Evolutionary conservation across 2,797 vertebrate genomes (phyloP).

Genomic region (Eurystomus glaucurus): DNA sequence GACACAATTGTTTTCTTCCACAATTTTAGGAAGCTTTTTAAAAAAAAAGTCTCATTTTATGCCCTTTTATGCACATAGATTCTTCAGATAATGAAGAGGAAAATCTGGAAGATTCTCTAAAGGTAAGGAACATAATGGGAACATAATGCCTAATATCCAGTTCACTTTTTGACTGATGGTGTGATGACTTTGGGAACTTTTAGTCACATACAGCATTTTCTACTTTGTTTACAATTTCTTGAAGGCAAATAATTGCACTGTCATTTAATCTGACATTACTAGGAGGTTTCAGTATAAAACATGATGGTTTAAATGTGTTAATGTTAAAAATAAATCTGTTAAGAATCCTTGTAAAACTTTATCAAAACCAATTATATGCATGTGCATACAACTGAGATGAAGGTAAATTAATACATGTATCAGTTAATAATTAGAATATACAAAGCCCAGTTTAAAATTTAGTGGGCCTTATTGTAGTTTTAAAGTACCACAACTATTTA

Average conservation of each 20-base stretch:
- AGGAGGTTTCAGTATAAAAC: background rate
- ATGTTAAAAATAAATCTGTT: background rate
- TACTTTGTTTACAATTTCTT: background rate
- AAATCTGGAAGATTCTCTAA: constrained; percentile 29
- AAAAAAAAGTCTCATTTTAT: background rate
- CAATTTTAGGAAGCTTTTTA: constrained; percentile 59
- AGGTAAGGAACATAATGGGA: background rate
- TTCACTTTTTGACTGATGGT: background rate
- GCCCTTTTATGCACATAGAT: constrained; percentile 38
- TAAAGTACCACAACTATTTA: background rate
- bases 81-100: constrained; percentile 32
- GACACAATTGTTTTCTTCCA: constrained; percentile 64
- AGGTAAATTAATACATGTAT: background rate
- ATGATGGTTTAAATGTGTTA: background rate
- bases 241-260: background rate
- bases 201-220: background rate
- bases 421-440: background rate
- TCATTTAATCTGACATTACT: background rate
- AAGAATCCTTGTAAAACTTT: background rate
- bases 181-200: background rate
- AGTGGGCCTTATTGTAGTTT: background rate
- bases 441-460: background rate
- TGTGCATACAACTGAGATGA: background rate
- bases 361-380: background rate
- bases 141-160: background rate